Evolutionary conservation across 2,113 vertebrate genomes (phyloP), one percentile per base, ranked within the genome.

Genomic region (Octodon degus): DNA sequence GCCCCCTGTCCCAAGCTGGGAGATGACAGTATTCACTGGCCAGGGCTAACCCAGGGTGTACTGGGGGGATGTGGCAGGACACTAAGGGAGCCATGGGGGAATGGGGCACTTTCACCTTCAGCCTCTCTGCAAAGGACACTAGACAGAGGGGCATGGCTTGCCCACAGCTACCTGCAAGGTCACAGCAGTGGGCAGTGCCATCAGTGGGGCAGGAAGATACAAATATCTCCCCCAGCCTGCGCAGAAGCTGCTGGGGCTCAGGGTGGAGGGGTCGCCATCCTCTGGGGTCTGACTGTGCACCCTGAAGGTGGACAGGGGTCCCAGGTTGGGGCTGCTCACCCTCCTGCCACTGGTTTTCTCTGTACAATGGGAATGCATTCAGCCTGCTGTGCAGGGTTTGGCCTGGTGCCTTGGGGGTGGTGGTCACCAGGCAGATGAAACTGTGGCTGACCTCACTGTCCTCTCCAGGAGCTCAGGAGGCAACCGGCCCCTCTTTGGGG

Each of bases 351-450:
- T 16, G 55, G 55, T 5, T 58, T 17, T 11, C 37, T 1, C 70
- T 9, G 32, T 14, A 14, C 16, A 53, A 40, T 9, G 13, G 53
- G 32, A n/a, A 25, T 25, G 2, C 4, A 0, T 11, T 0, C 6
- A 12, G 0, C 55, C 47, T 50, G 12, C 58, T 12, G 20, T 40
- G 1, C 17, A 8, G 81, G 70, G 37, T 68, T 5, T 13, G 6
- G 0, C 50, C 14, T 83, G 8, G 5, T 2, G 5, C 2, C 0
- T 37, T 7, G 12, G 30, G 6, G 1, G 0, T 8, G 10, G 1
- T 0, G 24, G 20, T 16, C 62, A 1, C 83, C 0, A 0, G 68
- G 89, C 0, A 0, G 1, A 40, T 0, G 4, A 0, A 86, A 63
- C 50, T 0, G 1, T 19, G 37, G 32, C 87, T 86, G 37, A 80